A percentile compares a stretch with the other conserved stretches of the same genome.
phyloP scores from a whole-genome alignment of 2,113 vertebrate genomes.

The Riparia riparia region DNA sequence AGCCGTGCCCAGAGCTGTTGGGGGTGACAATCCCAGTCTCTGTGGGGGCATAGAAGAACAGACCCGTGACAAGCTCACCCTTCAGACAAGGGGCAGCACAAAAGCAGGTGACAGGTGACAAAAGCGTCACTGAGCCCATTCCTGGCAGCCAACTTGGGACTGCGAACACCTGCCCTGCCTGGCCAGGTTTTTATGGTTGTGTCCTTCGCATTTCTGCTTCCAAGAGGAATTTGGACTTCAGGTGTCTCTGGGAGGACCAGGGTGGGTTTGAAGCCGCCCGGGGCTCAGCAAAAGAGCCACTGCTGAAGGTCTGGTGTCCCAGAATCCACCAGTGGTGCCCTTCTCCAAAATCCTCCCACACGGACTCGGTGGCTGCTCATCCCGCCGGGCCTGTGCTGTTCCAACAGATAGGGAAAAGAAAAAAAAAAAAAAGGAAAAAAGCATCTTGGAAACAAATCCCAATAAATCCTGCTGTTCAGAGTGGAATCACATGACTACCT shows the following conservation, averaged over 20 bases:
- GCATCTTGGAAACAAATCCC: background rate
- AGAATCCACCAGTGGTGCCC: background rate
- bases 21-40: background rate
- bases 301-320: background rate
- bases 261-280: background rate
- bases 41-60: background rate
- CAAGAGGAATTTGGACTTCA: background rate
- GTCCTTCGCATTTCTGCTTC: conserved; percentile 45
- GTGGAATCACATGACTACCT: conserved; percentile 31
- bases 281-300: background rate
- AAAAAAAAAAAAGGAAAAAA: background rate
- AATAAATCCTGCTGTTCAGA: background rate
- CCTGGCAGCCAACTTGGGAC: background rate
- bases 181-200: background rate
- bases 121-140: background rate
- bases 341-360: background rate
- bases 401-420: background rate
- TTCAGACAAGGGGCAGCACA: background rate
- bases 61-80: background rate
- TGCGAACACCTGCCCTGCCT: background rate
- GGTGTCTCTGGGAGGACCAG: background rate
- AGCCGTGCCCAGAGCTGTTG: background rate
- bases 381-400: fast-evolving
- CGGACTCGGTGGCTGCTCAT: background rate
- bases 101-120: background rate